These are phyloP conservation scores for Tachystola acroxantha DNA, from an alignment of 2,888 invertebrate species.

Conservation along the genomic window DNA sequence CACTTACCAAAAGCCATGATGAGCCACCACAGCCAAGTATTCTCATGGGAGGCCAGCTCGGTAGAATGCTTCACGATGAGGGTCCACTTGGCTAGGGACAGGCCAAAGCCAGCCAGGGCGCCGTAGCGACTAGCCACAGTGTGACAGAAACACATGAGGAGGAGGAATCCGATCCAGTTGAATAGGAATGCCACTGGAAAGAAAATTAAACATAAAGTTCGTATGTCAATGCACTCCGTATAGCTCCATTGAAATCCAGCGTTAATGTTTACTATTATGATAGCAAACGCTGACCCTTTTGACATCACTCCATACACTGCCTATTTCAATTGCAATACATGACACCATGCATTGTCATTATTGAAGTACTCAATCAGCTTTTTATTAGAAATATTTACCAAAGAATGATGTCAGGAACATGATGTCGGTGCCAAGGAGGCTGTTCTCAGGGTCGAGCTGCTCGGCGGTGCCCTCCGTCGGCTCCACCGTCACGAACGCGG, in stretches of 20 bases:
- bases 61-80: conserved; percentile 95
- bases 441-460: conserved; percentile 86
- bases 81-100: conserved; percentile 96
- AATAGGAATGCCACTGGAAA: conserved; percentile 93
- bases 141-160: conserved; percentile 95
- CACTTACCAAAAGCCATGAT: conserved; percentile 92
- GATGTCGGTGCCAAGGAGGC: conserved; percentile 93
- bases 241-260: too few species aligned
- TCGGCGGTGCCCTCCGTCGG: conserved; percentile 78
- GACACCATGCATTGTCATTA: too few species aligned
- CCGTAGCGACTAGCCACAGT: conserved; percentile 96
- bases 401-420: conserved; percentile 96
- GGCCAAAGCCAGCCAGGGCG: conserved; percentile 93
- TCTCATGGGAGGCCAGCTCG: conserved; percentile 90
- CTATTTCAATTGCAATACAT: too few species aligned
- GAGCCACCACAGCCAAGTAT: conserved; percentile 95
- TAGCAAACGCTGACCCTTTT: too few species aligned
- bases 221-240: too few species aligned
- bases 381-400: too few species aligned
- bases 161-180: conserved; percentile 96
- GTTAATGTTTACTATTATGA: too few species aligned
- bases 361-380: too few species aligned
- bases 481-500: conserved; percentile 88
- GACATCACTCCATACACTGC: too few species aligned
- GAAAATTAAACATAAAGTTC: too few species aligned